Conservation (phyloP, 1,140 invertebrate genomes). For the Microplitis mediator region DNA sequence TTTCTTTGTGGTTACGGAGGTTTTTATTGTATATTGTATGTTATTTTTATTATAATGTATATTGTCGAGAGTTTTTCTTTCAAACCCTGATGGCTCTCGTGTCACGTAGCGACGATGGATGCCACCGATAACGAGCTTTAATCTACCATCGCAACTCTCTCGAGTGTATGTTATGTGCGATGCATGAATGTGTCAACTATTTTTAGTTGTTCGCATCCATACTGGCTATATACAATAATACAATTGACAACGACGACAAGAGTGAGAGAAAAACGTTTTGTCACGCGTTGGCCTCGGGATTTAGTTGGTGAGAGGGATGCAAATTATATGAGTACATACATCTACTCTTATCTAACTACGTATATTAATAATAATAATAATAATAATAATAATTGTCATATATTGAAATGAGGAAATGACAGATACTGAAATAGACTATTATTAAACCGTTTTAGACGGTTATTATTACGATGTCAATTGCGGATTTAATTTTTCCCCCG, state of each 20-base stretch:
- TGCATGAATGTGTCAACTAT: slow-evolving; percentile 14
- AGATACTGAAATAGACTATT: not conserved
- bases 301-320: not conserved
- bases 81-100: not conserved
- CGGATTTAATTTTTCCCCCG: not conserved
- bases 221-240: no score
- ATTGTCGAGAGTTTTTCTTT: not conserved
- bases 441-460: no score
- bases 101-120: slow-evolving; percentile 33
- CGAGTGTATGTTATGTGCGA: not conserved
- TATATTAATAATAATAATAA: no score
- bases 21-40: not conserved
- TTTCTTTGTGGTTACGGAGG: not conserved
- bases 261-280: not conserved
- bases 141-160: slow-evolving; percentile 23
- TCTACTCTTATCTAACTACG: not conserved
- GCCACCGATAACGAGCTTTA: slow-evolving; percentile 31
- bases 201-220: slow-evolving; percentile 3
- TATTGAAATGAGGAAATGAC: not conserved
- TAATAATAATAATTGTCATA: no score
- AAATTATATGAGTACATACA: not conserved
- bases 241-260: not conserved
- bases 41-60: not conserved
- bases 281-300: not conserved
- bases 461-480: not conserved